Conservation (phyloP, 2,113 vertebrate genomes). For the Danio rerio region GRCz12tu NC_133182.1:57759501-57760000, state of each 20-base stretch:
- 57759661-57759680: constrained; percentile 36
- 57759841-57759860: constrained; percentile 41
- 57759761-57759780: constrained; percentile 48
- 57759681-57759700: constrained; percentile 56
- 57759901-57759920: constrained; percentile 14
- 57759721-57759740: constrained; percentile 61
- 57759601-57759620: constrained; percentile 29
- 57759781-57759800: constrained; percentile 54
- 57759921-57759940: neutral
- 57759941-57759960: neutral
- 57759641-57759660: constrained; percentile 25
- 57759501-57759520: constrained; percentile 17
- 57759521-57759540: constrained; percentile 45
- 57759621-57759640: constrained; percentile 40
- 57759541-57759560: constrained; percentile 22
- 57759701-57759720: constrained; percentile 53
- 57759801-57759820: constrained; percentile 44
- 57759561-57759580: constrained; percentile 36
- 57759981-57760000: neutral
- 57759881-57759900: constrained; percentile 37
- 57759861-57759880: constrained; percentile 44
- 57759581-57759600: constrained; percentile 30
- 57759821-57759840: constrained; percentile 48
- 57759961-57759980: neutral
- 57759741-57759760: constrained; percentile 57